Conservation (phyloP, 2,888 invertebrate genomes). For the Bombylius discolor region DNA sequence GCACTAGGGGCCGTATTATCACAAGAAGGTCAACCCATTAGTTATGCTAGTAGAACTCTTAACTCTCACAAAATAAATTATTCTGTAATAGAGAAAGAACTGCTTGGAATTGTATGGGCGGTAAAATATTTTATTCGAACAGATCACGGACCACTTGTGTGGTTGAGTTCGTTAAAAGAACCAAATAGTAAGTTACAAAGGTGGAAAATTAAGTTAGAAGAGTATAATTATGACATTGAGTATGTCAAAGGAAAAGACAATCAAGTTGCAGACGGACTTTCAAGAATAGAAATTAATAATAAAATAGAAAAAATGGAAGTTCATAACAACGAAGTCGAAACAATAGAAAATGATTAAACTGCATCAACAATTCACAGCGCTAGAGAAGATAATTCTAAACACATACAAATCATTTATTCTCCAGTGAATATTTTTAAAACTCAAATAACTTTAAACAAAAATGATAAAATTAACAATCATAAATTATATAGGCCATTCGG, state of each 20-base stretch:
- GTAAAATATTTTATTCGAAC: too few species aligned
- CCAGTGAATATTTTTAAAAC: slow-evolving; percentile 7
- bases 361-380: slow-evolving; percentile 5
- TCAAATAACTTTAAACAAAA: slow-evolving; percentile 6
- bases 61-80: too few species aligned
- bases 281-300: neutral
- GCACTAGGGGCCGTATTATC: slow-evolving; percentile 19
- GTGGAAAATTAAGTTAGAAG: too few species aligned
- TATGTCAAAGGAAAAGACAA: too few species aligned
- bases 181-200: too few species aligned
- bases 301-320: neutral
- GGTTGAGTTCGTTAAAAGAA: too few species aligned
- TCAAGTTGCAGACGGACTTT: neutral
- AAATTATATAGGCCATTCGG: neutral
- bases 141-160: too few species aligned
- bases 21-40: slow-evolving; percentile 8
- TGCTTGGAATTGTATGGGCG: too few species aligned
- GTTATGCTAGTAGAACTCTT: too few species aligned
- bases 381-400: neutral
- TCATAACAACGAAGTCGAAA: neutral
- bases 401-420: slow-evolving; percentile 1
- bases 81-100: too few species aligned
- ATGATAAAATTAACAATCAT: neutral
- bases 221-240: too few species aligned
- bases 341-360: neutral